These are phyloP conservation scores for Antechinus stuartii DNA, from an alignment of 2,113 vertebrate genomes.

Conservation along the genomic window DNA sequence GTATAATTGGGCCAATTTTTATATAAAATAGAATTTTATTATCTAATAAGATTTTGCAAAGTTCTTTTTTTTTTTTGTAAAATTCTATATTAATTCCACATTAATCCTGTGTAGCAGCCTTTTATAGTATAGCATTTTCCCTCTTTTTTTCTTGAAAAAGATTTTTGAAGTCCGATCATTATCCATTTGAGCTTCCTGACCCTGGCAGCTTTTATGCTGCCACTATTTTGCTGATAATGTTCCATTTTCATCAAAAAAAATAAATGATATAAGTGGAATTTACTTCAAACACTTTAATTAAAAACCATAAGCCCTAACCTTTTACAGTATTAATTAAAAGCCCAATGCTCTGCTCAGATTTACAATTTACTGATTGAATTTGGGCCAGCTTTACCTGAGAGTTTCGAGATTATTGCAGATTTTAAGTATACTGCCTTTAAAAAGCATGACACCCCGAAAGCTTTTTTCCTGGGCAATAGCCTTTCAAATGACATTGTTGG, in stretches of 20 bases:
- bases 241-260: constrained; percentile 62
- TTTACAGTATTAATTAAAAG: constrained; percentile 31
- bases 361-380: neutral
- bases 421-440: neutral
- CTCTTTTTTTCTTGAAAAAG: constrained; percentile 46
- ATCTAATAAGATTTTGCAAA: constrained; percentile 21
- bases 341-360: neutral
- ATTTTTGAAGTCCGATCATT: constrained; percentile 69
- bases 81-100: neutral
- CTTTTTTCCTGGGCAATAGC: neutral
- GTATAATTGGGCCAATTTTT: constrained; percentile 2
- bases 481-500: neutral
- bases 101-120: neutral
- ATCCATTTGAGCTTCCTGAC: constrained; percentile 61
- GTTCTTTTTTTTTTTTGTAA: neutral
- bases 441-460: neutral
- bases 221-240: constrained; percentile 46
- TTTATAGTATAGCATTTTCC: constrained; percentile 60
- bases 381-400: neutral
- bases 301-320: constrained; percentile 28
- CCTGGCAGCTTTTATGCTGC: constrained; percentile 56
- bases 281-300: constrained; percentile 66
- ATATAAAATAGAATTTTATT: neutral
- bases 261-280: constrained; percentile 45
- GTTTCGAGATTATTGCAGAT: neutral